A percentile compares a stretch with the other conserved stretches of the same genome.
phyloP scores from a whole-genome alignment of 2,113 vertebrate species.

The Polypterus bichir region DNA sequence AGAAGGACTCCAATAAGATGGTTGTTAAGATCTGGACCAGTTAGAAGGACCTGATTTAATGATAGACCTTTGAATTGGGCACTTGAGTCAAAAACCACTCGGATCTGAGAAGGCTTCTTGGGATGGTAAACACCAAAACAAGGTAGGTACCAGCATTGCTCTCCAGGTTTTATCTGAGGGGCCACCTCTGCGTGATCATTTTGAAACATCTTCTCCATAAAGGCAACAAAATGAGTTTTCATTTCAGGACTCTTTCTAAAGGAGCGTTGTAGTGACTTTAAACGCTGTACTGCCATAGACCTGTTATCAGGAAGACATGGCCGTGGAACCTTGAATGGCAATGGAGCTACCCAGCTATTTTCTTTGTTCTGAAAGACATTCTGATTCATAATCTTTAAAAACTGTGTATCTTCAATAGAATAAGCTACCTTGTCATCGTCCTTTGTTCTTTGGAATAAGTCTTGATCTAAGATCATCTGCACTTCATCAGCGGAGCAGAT shows the following conservation, averaged over 20 bases:
- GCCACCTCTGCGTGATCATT: background rate
- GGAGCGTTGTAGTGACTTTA: background rate
- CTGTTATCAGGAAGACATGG: background rate
- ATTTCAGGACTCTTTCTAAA: background rate
- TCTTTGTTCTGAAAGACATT: background rate
- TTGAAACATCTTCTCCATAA: background rate
- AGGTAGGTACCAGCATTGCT: constrained; percentile 7
- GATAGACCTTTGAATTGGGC: background rate
- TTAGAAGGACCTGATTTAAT: background rate
- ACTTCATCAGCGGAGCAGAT: too few relatives aligned
- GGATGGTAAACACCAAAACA: constrained; percentile 2
- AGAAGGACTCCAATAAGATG: constrained; percentile 5
- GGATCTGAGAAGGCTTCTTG: constrained; percentile 3
- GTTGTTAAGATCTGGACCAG: constrained; percentile 9
- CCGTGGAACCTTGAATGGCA: background rate
- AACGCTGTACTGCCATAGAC: background rate
- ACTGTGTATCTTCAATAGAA: too few relatives aligned
- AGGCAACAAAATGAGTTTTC: background rate
- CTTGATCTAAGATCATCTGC: too few relatives aligned
- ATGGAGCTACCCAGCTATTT: constrained; percentile 3
- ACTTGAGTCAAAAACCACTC: constrained; percentile 15
- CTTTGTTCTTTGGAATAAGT: too few relatives aligned
- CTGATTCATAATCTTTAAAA: background rate
- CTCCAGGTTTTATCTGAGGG: background rate
- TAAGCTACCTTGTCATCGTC: too few relatives aligned